These are phyloP conservation scores for Pycnomerus fuliginosus DNA, from an alignment of 2,888 invertebrate genomes.

Conservation along the genomic window DNA sequence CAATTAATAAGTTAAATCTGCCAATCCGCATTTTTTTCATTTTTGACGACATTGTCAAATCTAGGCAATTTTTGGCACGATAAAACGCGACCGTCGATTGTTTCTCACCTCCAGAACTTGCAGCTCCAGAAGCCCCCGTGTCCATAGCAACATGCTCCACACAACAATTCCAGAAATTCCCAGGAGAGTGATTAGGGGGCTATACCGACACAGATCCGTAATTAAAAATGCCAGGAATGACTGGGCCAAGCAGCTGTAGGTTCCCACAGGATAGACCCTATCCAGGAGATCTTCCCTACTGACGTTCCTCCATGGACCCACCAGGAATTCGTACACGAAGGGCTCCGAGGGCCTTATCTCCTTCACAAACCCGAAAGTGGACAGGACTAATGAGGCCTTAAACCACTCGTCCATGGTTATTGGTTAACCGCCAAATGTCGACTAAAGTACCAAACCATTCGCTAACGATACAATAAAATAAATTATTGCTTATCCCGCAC, in stretches of 20 bases:
- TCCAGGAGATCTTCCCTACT: constrained; percentile 71
- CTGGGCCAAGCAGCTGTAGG: constrained; percentile 78
- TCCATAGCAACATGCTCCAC: constrained; percentile 75
- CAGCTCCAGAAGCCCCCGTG: constrained; percentile 66
- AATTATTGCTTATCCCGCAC: no score
- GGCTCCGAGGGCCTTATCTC: constrained; percentile 88
- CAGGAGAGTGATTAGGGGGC: constrained; percentile 83
- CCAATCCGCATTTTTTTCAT: no score
- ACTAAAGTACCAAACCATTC: no score
- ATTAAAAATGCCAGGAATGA: constrained; percentile 77
- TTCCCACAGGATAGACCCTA: constrained; percentile 82
- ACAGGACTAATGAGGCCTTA: constrained; percentile 68
- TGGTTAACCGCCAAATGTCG: no score
- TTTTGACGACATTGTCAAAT: no score
- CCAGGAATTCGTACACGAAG: constrained; percentile 76
- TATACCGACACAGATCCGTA: constrained; percentile 83
- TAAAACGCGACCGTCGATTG: no score
- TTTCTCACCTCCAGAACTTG: constrained; percentile 62
- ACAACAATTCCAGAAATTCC: constrained; percentile 71
- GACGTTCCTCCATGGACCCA: constrained; percentile 74
- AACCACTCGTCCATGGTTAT: constrained; percentile 72
- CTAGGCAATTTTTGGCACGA: no score
- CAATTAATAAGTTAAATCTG: no score
- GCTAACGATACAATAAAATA: no score
- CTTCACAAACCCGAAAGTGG: constrained; percentile 78